Base-by-base conservation (phyloP, 2,113 vertebrate genomes). In the Aramus guarauna region DNA sequence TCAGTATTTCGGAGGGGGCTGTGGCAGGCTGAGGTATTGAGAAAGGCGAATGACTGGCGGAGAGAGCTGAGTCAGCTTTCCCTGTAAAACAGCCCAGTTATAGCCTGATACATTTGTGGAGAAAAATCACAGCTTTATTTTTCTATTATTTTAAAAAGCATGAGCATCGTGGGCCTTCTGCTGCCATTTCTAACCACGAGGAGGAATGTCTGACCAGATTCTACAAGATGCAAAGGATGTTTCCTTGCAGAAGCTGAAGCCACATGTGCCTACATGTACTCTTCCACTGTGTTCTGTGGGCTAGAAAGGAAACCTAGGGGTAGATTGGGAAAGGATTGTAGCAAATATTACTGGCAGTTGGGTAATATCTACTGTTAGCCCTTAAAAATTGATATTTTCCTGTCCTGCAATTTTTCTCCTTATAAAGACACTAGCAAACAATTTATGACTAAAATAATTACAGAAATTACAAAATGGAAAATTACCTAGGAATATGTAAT, bases 261-360 rank as follows among this genome's bases (percentile, higher is more conserved):
- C 1, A 0, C 34, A 14, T 13, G 5, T 80, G 22, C 30, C n/a
- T 93, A 11, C 2, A 7, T 14, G 15, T 50, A 8, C 15, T 58
- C n/a, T 69, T 24, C 11, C 9, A 67, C 39, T 41, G 5, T 79
- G 15, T 80, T 88, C 82, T 59, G 37, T 77, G 50, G 45, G 6
- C 41, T 90, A 37, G 23, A 88, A 80, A 59, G 62, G 55, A 64
- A 90, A 64, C 5, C 9, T 37, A 39, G 15, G 41, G 13, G 20
- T 36, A 74, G 26, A 22, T 3, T 77, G 60, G 20, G 50, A 83
- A 69, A 90, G 4, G 6, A 45, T 26, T 74, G 24, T 27, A 71
- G 22, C 4, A 67, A 55, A 18, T 43, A 32, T 34, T 86, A 59
- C 6, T 69, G 12, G 12, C 55, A 37, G 9, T 14, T 73, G 29